Evolutionary conservation across 2,888 invertebrate species (phyloP).

Genomic region (Drosophila longiperda): DNA sequence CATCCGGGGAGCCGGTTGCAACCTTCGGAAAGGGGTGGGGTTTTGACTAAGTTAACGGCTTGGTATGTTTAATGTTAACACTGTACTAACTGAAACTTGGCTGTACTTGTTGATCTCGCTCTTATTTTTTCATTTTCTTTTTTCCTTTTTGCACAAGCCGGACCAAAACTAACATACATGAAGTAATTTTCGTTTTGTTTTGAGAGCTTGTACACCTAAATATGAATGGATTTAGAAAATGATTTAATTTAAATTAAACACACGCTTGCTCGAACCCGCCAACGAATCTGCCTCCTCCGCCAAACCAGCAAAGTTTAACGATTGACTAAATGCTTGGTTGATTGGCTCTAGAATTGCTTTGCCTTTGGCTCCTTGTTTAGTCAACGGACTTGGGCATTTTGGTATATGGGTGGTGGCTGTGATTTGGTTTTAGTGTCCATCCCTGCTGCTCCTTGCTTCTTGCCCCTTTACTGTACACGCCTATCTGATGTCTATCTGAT

Average conservation of each 20-base stretch:
- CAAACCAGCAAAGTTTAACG: slow-evolving; percentile 18
- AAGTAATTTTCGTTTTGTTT: neutral
- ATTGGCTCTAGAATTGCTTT: slow-evolving; percentile 34
- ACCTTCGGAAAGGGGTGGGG: neutral
- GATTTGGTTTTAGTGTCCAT: neutral
- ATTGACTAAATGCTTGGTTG: slow-evolving; percentile 13
- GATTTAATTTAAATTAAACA: slow-evolving; percentile 13
- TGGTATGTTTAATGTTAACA: neutral
- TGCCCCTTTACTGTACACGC: neutral
- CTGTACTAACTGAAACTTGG: slow-evolving; percentile 24
- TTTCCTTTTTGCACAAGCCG: slow-evolving; percentile 6
- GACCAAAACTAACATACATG: neutral
- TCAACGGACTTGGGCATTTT: slow-evolving; percentile 29
- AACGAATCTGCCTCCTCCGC: slow-evolving; percentile 11
- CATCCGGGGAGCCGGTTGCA: neutral
- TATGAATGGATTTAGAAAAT: neutral
- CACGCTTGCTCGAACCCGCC: neutral
- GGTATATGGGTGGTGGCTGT: neutral
- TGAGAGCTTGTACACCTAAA: neutral
- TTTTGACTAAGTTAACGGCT: slow-evolving; percentile 31
- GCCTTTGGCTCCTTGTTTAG: slow-evolving; percentile 74
- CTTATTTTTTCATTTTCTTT: too few species aligned
- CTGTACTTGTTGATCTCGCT: slow-evolving; percentile 1
- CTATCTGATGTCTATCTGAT: slow-evolving; percentile 87
- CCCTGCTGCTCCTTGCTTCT: neutral